Evolutionary conservation across 2,113 vertebrate species (phyloP), one percentile per base, ranked within the genome.

Genomic region (Strigops habroptila): DNA sequence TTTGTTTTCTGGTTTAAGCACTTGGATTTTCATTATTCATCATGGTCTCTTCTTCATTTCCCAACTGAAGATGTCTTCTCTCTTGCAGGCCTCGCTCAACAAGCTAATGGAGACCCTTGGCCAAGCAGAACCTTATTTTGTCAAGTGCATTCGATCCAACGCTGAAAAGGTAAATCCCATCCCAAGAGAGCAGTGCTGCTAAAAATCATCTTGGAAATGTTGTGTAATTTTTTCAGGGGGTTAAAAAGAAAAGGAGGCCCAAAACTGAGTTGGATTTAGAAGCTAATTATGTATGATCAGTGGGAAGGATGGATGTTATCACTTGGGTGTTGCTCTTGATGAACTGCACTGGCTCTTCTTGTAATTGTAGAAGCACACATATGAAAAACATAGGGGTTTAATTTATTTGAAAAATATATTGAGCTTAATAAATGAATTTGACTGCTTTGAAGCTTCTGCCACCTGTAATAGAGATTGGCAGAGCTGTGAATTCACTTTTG

Each of bases 91-190:
- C 7, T 99, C 99, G 2, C 98, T 99, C 90, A 99, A 98, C 93
- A 99, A 99, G 90, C 98, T 99, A 89, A 99, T 99, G 99, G 99
- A 99, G 97, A 99, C 99, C 41, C 98, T 99, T 87, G 98, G 98
- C 93, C 99, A 99, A 91, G 99, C 99, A 91, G 99, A 99, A 97
- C 99, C 99, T 0, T 99, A 99, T 97, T 99, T 99, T 98, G 99
- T 99, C 95, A 99, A 99, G 96, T 99, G 99, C 93, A 99, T 99
- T 96, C 99, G 99, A 69, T 99, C 99, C 92, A 99, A 99, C 9
- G 99, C 99, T 3, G 99, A 99, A 77, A 99, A 99, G 99, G 99
- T 99, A 98, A 98, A 87, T 74, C 48, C 43, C 7, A 1, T 22
- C 46, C 25, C 1, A 1, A 8, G 46, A 68, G 52, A 88, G 55